Evolutionary conservation across 1,140 invertebrate genomes (phyloP).

Genomic region (Archivesica marissinica): DNA sequence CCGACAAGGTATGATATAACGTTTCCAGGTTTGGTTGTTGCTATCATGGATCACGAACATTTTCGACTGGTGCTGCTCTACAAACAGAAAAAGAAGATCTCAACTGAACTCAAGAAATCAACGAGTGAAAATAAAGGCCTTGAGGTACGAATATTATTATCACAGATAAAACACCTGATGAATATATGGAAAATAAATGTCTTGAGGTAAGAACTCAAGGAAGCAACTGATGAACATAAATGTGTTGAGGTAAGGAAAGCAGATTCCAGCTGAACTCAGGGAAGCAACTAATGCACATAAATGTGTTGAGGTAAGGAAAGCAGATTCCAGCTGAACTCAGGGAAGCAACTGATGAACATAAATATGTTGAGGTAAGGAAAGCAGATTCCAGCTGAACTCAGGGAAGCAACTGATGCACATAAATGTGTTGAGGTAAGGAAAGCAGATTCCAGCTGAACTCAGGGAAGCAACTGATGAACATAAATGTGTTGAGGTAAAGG

Average conservation of each 20-base stretch:
- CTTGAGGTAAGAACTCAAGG: no score
- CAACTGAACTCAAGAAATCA: constrained; percentile 58
- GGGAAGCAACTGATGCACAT: no score
- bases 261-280: no score
- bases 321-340: constrained; percentile 62
- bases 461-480: constrained; percentile 62
- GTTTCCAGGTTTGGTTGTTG: constrained; percentile 69
- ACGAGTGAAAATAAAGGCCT: constrained; percentile 61
- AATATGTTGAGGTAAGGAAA: constrained; percentile 69
- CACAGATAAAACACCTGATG: no score
- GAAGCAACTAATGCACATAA: no score
- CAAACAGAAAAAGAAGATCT: constrained; percentile 74
- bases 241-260: no score
- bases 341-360: constrained; percentile 63
- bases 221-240: no score
- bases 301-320: no score
- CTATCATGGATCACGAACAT: constrained; percentile 71
- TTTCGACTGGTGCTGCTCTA: constrained; percentile 71
- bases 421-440: no score
- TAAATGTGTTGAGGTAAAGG: constrained; percentile 68
- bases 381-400: no score
- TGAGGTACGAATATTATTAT: no score
- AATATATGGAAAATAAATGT: no score
- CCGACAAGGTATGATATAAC: not conserved
- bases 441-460: constrained; percentile 65